Percentiles rank a stretch among this genome's conserved stretches.
Conservation (phyloP, 2,888 invertebrate species). For the Julus scandinavius region DNA sequence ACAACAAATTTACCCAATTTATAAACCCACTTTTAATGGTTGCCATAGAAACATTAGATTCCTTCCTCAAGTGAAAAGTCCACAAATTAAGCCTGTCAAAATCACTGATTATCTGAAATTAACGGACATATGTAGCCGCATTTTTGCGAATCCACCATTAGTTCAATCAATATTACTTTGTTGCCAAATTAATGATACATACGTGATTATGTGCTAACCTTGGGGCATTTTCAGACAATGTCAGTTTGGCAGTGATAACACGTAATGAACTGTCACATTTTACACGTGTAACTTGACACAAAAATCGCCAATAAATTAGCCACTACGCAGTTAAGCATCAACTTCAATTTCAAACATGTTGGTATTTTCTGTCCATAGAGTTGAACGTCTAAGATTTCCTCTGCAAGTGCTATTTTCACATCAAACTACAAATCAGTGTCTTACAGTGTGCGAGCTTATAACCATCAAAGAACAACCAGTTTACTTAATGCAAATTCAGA, state of each 20-base stretch:
- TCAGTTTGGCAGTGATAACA: background rate
- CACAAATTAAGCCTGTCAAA: constrained; percentile 36
- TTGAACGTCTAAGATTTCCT: background rate
- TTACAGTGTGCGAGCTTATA: background rate
- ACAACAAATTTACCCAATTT: constrained; percentile 8
- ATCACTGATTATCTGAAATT: constrained; percentile 25
- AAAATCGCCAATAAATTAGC: background rate
- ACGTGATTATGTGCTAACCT: background rate
- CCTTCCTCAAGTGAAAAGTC: constrained; percentile 29
- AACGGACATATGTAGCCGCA: background rate
- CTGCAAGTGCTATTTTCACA: too few relatives aligned
- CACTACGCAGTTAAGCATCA: background rate
- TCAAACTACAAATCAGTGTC: background rate
- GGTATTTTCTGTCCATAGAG: background rate
- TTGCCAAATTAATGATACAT: background rate
- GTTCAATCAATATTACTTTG: constrained; percentile 12
- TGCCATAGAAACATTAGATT: background rate
- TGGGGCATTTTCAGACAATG: background rate
- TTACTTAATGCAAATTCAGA: background rate
- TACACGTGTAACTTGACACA: background rate
- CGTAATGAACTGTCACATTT: background rate
- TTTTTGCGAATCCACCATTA: background rate
- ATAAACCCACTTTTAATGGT: background rate
- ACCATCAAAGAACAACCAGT: background rate
- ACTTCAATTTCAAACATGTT: background rate